A percentile compares a stretch with the other conserved stretches of the same genome.
phyloP scores from a whole-genome alignment of 1,140 invertebrate genomes.

The Drosophila melanica region DNA sequence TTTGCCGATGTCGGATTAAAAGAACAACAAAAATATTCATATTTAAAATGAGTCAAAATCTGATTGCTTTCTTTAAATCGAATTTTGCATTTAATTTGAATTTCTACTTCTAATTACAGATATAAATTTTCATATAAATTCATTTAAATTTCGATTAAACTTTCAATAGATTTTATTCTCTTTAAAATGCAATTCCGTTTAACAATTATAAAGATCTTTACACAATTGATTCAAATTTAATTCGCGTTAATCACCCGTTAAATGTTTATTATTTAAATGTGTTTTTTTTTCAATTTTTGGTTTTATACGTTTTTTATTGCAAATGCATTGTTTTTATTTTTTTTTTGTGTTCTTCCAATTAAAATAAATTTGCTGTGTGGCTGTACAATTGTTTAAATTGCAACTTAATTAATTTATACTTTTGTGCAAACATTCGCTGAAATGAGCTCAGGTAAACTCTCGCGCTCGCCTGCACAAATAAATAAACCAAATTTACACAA shows the following conservation, averaged over 20 bases:
- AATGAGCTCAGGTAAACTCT: conserved; percentile 32
- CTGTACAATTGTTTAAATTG: conserved; percentile 25
- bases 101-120: too few relatives aligned
- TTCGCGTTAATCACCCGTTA: conserved; percentile 7
- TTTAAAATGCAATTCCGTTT: not conserved
- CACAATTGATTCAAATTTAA: conserved; percentile 8
- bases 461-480: conserved; percentile 28
- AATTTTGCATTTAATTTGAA: too few relatives aligned
- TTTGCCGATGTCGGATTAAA: not conserved
- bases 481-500: conserved; percentile 12
- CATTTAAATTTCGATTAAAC: too few relatives aligned
- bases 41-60: not conserved
- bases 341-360: not conserved
- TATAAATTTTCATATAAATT: too few relatives aligned
- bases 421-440: conserved; percentile 17
- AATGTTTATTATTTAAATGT: conserved; percentile 8
- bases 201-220: conserved; percentile 12
- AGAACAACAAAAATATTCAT: not conserved
- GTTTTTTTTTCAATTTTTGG: not conserved
- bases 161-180: not conserved
- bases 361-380: conserved; percentile 12
- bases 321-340: not conserved
- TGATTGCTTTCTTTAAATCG: too few relatives aligned
- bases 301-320: conserved; percentile 4
- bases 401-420: conserved; percentile 38